Conservation (phyloP, 2,888 invertebrate species). For the Zygogramma bicolorata region DNA sequence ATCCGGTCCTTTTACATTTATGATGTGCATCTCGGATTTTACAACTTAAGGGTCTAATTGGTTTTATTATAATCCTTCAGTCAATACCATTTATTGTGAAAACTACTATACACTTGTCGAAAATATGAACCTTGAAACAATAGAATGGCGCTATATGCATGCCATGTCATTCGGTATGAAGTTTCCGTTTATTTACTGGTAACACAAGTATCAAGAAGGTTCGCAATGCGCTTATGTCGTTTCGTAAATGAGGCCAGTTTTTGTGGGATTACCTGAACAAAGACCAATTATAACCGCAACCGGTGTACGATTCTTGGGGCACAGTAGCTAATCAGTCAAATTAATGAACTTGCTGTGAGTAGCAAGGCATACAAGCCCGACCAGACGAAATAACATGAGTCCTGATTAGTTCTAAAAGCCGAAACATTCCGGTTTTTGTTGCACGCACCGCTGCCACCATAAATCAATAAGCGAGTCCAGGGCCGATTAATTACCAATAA, state of each 20-base stretch:
- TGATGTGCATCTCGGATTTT: no score
- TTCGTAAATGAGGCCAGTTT: background rate
- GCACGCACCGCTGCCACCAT: constrained; percentile 25
- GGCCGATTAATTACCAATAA: constrained; percentile 61
- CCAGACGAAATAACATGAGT: background rate
- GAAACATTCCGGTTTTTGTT: constrained; percentile 40
- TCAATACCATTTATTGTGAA: no score
- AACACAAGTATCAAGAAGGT: no score
- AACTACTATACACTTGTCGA: no score
- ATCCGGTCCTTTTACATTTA: no score
- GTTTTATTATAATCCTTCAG: no score
- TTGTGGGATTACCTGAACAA: background rate
- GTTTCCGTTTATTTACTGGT: no score
- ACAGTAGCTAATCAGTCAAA: background rate
- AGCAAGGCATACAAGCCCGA: background rate
- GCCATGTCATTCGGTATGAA: no score
- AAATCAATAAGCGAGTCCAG: constrained; percentile 39
- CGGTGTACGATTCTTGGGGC: background rate
- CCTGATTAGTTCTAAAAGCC: constrained; percentile 11
- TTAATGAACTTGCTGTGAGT: constrained; percentile 7
- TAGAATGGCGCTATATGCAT: no score
- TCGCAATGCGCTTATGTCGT: no score
- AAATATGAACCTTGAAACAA: no score
- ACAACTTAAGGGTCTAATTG: no score
- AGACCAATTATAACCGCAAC: background rate